Conservation (phyloP, 1,140 invertebrate species). For the Protaetia brevitarsis region DNA sequence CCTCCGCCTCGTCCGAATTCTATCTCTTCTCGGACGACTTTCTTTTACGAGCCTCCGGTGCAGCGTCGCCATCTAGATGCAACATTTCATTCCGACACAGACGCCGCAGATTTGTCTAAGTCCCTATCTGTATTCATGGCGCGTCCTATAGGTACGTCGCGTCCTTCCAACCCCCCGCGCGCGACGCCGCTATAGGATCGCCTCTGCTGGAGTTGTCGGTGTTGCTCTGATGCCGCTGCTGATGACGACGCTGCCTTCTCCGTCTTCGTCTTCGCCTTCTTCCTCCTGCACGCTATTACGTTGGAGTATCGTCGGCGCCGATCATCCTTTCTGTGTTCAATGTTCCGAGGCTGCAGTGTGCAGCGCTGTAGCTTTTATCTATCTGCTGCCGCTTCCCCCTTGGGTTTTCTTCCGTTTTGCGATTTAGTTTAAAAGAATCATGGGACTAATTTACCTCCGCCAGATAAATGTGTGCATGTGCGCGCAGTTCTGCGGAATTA, state of each 20-base stretch:
- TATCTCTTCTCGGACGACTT: background rate
- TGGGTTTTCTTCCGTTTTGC: background rate
- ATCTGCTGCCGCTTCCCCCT: background rate
- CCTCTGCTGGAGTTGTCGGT: too few species aligned
- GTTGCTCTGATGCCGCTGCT: too few species aligned
- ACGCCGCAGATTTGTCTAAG: slow-evolving; percentile 9
- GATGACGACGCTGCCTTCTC: too few species aligned
- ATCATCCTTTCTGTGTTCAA: too few species aligned
- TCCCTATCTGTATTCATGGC: slow-evolving; percentile 8
- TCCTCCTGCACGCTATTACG: too few species aligned
- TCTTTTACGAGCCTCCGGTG: slow-evolving; percentile 4
- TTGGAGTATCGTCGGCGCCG: too few species aligned
- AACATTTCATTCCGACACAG: background rate
- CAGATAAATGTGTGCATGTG: slow-evolving; percentile 5
- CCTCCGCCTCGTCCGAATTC: background rate
- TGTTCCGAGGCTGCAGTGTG: background rate
- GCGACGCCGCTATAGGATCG: too few species aligned
- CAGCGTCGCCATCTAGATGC: background rate
- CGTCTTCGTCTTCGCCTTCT: too few species aligned
- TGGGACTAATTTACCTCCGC: slow-evolving; percentile 1
- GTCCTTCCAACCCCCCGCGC: too few species aligned
- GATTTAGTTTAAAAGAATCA: slow-evolving; percentile 16
- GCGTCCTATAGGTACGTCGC: too few species aligned
- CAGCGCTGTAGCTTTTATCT: background rate
- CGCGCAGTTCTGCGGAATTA: too few species aligned